Base-by-base conservation (phyloP, 1,140 invertebrate genomes). In the Neodiprion pinetum region DNA sequence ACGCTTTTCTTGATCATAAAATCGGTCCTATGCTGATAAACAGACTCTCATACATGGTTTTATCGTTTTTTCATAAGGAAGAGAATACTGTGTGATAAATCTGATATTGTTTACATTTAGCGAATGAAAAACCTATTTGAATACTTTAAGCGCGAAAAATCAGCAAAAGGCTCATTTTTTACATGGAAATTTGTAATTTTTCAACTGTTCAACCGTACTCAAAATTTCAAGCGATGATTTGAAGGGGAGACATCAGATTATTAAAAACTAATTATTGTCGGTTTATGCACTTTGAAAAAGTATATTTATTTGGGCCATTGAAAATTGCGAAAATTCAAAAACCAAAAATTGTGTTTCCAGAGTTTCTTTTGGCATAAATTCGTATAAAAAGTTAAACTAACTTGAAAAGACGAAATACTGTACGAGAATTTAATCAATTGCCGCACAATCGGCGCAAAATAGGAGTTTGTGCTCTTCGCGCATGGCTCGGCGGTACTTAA, bases 141-240 rank as follows among this genome's bases (percentile, higher is more conserved):
- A 21, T 21, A 21, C 17, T 21, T 70, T 70, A 70, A 10, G 10
- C 12, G 21, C 12, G 49, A 70, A 70, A 70, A 70, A 70, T 21
- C 23, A 70, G 68, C 68, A 23, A 70, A 70, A 70, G 49, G 7
- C 68, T 70, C 8, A 7, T 70, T 70, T 70, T 70, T 70, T 70
- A 28, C 47, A 70, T 21, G 49, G 7, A 70, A 70, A 70, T 21
- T 70, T 23, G n/a, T 70, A 70, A 7, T 21, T 21, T 21, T 21
- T 21, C 17, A 21, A 21, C 17, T 21, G 12, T 12, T 70, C 7
- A 70, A 70, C 8, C 68, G 23, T 5, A 48, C n/a, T 12, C 1
- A 9, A 70, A 70, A 70, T 70, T 23, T 70, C 7, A 70, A 12
- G n/a, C 68, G 68, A 21, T 8, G 21, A 48, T 70, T 70, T 23